Percentiles rank a stretch among this genome's conserved stretches.
These are phyloP conservation scores for Semaprochilodus insignis DNA, from an alignment of 2,797 vertebrate genomes.

Conservation along the genomic window DNA sequence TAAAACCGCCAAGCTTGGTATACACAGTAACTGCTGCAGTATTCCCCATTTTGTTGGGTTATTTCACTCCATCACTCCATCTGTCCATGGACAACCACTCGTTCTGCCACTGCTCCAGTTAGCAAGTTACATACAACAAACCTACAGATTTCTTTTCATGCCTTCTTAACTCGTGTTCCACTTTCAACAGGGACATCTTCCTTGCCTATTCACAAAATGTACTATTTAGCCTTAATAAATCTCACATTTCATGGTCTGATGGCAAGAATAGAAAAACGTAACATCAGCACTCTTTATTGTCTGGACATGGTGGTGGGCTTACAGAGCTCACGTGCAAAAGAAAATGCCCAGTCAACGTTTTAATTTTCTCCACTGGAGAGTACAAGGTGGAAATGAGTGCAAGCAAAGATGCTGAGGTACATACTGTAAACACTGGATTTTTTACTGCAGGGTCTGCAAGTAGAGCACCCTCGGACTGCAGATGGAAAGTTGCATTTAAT, in stretches of 20 bases:
- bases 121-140: not conserved
- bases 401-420: conserved; percentile 30
- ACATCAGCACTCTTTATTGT: conserved; percentile 11
- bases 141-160: not conserved
- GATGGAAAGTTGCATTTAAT: not conserved
- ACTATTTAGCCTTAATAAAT: not conserved
- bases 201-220: not conserved
- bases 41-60: not conserved
- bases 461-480: not conserved
- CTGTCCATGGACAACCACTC: not conserved
- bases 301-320: conserved; percentile 13
- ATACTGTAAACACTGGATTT: conserved; percentile 22
- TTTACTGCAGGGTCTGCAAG: conserved; percentile 16
- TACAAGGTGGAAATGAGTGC: conserved; percentile 15
- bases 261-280: conserved; percentile 18
- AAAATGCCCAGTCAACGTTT: conserved; percentile 45
- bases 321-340: conserved; percentile 5
- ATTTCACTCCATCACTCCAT: not conserved
- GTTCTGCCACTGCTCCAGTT: not conserved
- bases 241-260: not conserved
- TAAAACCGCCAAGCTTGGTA: not conserved
- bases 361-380: conserved; percentile 37
- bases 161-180: not conserved
- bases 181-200: not conserved
- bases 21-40: not conserved